Conservation (phyloP, 2,797 vertebrate genomes). For the Melanotaenia pygmaea region DNA sequence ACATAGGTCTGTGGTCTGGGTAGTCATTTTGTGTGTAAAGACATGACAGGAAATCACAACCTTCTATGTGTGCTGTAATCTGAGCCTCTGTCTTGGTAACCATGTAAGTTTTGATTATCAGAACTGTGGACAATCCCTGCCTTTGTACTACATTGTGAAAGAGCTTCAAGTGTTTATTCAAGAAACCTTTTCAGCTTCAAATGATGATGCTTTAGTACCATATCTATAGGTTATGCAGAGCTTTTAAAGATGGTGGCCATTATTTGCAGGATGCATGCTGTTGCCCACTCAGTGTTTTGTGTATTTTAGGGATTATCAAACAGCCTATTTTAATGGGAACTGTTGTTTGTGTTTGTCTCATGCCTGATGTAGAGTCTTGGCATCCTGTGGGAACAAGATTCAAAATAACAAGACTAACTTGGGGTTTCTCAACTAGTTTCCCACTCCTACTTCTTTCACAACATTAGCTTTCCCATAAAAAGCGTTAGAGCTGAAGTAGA, state of each 20-base stretch:
- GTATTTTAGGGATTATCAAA: slow-evolving; percentile 9
- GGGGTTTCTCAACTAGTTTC: slow-evolving; percentile 41
- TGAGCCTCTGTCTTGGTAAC: too few species aligned
- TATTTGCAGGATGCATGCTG: not conserved
- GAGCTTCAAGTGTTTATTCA: not conserved
- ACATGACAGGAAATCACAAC: not conserved
- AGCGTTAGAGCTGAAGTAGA: slow-evolving; percentile 7
- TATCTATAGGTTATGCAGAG: not conserved
- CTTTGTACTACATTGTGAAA: not conserved
- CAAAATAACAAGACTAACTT: slow-evolving; percentile 36
- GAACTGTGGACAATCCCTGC: not conserved
- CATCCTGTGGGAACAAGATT: slow-evolving; percentile 51
- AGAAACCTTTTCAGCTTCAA: not conserved
- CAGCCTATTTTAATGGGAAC: slow-evolving; percentile 13
- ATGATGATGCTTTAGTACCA: not conserved
- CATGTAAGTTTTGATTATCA: not conserved
- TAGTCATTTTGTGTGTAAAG: not conserved
- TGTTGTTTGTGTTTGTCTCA: slow-evolving; percentile 31
- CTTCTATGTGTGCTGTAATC: not conserved
- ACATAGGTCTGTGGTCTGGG: too few species aligned
- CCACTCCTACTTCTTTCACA: slow-evolving; percentile 59
- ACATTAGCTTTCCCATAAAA: slow-evolving; percentile 47
- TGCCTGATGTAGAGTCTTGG: slow-evolving; percentile 12
- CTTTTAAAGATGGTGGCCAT: slow-evolving; percentile 1
- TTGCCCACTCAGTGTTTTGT: not conserved